phyloP scores from a whole-genome alignment of 2,797 vertebrate genomes.

The Selene dorsalis region DNA sequence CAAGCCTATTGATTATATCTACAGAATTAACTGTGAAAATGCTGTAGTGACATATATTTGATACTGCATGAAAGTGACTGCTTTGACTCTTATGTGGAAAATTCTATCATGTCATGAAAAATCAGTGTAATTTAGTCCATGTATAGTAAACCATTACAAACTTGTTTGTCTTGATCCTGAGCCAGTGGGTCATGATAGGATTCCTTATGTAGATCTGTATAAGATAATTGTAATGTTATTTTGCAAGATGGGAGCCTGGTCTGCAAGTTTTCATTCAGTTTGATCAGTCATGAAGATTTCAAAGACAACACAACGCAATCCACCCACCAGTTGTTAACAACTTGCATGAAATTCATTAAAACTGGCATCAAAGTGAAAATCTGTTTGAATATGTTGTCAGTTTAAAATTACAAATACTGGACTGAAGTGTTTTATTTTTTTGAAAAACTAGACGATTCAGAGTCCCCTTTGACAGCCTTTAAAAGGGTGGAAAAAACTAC shows the following conservation, averaged over 20 bases:
- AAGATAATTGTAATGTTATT: background rate
- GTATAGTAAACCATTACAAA: constrained; percentile 42
- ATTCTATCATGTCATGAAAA: no score
- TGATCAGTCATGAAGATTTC: background rate
- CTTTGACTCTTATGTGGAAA: constrained; percentile 51
- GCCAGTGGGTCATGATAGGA: constrained; percentile 9
- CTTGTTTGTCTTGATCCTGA: constrained; percentile 25
- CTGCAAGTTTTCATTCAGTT: background rate
- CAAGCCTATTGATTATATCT: constrained; percentile 3
- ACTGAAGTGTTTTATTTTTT: background rate
- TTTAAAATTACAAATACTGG: background rate
- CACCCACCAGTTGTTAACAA: background rate
- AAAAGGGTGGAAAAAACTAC: no score
- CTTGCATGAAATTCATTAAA: background rate
- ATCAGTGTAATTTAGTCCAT: constrained; percentile 44
- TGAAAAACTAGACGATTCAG: background rate
- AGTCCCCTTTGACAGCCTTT: background rate
- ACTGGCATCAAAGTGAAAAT: background rate
- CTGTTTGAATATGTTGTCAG: background rate
- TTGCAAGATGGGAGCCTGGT: background rate
- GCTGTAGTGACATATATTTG: constrained; percentile 2
- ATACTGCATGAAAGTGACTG: constrained; percentile 5
- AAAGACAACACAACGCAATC: background rate
- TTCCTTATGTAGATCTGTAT: background rate
- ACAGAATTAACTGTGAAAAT: background rate